Base-by-base conservation (phyloP, 2,888 invertebrate genomes). In the Parnassius apollo region DNA sequence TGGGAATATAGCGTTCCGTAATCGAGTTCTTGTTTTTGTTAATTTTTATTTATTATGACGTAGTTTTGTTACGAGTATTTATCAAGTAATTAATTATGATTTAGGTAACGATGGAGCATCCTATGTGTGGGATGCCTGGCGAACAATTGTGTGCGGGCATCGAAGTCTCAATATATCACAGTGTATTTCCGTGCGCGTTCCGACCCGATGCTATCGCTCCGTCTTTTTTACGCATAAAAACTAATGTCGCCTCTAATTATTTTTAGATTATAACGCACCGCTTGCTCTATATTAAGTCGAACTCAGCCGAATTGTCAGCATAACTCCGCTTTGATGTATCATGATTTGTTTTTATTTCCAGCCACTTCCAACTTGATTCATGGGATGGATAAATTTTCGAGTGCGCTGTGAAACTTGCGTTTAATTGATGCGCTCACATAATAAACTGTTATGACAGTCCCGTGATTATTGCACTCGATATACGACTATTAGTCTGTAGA, bases 211-310 rank as follows among this genome's bases (percentile, higher is more conserved):
- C 79, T 78, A 83, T 81, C 80, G 75, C 80, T 80, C 80, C 81
- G 81, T 86, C 85, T 90, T 90, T 90, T 91, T 91, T 90, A 91
- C 85, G 86, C 85, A 85, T 88, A 90, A 91, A 91, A 91, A 91
- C 91, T 87, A 90, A 90, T 90, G 90, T 88, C 89, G 81, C 81
- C 81, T 87, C 88, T 91, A 91, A 91, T 91, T 91, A 91, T 91
- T 91, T 91, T 90, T 91, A 90, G 91, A 91, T 91, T 89, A 89
- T 84, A 90, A 87, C 90, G 86, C 83, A 87, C 88, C 89, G 90
- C 83, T 85, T 80, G 88, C 86, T 81, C 86, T 91, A 91, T 88
- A 87, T 90, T 89, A 88, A 83, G 87, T 81, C 83, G 81, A 81
- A 82, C 84, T 82, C 75, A 83, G 83, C 88, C 86, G 88, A 85